Evolutionary conservation across 2,113 vertebrate species (phyloP), one percentile per base, ranked within the genome.

Genomic region (Bos indicus): DNA sequence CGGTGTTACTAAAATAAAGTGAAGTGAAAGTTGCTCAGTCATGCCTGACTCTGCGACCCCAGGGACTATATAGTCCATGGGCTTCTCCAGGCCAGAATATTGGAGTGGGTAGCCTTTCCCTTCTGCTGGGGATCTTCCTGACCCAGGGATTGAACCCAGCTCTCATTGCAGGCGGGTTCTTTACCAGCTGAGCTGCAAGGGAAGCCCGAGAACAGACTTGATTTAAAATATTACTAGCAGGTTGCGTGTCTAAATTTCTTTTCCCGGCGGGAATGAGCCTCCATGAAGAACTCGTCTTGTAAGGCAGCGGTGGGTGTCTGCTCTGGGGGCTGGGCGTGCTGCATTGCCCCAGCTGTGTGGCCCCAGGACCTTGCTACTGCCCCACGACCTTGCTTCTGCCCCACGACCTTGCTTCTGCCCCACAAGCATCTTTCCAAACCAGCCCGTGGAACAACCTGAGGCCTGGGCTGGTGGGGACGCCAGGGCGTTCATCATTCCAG

Each of bases 291-390:
- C 13, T 46, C 1, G 13, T 23, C 30, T 2, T 19, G 16, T 3
- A 23, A 52, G 25, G 46, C 9, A 52, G 23, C 8, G 0, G 36
- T 25, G 30, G 33, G 54, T 3, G 5, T 57, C 40, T 11, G 1
- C 71, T 33, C n/a, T 28, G 54, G n/a, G 1, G 2, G 6, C 33
- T 9, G 33, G 4, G 56, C 9, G 4, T 6, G 6, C 74, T 0
- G 4, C 19, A 6, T 23, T 1, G 0, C 13, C 16, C 25, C 6
- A 4, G 7, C 56, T 2, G 0, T 7, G 6, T 15, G 89, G 7
- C 28, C 28, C 7, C n/a, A 30, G 19, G 6, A 10, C 6, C 28
- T 36, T 36, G 36, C 36, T 36, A 36, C 36, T 36, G 7, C 28
- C 28, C 7, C n/a, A 30, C 19, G 6, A 10, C 6, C 30, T 3